phyloP scores from a whole-genome alignment of 1,140 invertebrate genomes.

The Bombus soroeensis region DNA sequence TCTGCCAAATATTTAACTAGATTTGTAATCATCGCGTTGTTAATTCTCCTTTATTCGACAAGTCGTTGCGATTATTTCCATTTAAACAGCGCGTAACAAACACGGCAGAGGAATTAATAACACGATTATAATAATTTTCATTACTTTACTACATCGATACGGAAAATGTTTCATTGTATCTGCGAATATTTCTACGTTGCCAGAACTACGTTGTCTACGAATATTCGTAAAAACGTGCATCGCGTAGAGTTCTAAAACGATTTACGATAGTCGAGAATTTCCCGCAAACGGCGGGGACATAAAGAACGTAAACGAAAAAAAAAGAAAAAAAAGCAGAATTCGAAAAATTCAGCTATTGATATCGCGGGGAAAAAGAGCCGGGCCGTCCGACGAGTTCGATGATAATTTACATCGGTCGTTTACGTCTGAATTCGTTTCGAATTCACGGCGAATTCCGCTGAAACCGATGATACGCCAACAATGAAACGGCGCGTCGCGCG shows the following conservation, averaged over 20 bases:
- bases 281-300: background rate
- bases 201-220: no score
- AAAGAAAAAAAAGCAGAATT: no score
- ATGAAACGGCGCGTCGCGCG: background rate
- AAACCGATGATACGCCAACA: background rate
- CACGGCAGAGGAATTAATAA: no score
- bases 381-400: background rate
- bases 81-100: no score
- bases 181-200: no score
- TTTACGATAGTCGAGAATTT: background rate
- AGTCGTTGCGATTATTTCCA: no score
- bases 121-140: no score
- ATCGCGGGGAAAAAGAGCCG: background rate
- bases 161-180: background rate
- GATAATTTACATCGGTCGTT: conserved; percentile 32
- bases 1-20: no score
- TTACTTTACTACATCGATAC: no score
- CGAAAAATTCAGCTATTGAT: background rate
- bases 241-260: background rate
- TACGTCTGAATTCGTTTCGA: background rate
- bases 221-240: background rate
- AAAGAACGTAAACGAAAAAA: background rate
- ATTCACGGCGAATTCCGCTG: background rate
- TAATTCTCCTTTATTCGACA: no score
- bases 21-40: no score